Evolutionary conservation across 2,797 vertebrate species (phyloP).

Genomic region (Sebastolobus alascanus): DNA sequence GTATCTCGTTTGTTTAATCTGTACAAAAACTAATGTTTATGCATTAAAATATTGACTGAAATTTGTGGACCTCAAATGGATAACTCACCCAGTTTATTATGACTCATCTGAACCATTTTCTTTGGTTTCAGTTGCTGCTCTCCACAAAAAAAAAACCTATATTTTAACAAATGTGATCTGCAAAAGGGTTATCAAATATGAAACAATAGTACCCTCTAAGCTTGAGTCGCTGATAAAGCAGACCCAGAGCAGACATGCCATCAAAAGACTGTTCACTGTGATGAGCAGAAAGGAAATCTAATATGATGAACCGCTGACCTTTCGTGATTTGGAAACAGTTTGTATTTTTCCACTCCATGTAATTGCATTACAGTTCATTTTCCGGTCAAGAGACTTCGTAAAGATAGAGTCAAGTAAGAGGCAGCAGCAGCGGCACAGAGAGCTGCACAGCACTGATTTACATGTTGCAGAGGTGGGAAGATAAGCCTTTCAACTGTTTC

Average conservation of each 20-base stretch:
- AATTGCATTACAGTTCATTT: conserved; percentile 77
- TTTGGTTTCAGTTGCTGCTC: neutral
- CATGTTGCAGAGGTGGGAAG: conserved; percentile 69
- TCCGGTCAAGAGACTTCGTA: conserved; percentile 65
- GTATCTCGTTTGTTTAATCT: neutral
- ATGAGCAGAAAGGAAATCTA: conserved; percentile 55
- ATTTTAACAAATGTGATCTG: neutral
- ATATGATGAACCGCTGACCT: conserved; percentile 67
- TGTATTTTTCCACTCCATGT: conserved; percentile 71
- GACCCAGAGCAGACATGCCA: neutral
- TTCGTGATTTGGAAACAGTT: conserved; percentile 64
- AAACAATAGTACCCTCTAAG: conserved; percentile 5
- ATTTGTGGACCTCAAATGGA: neutral
- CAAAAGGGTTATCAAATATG: conserved; percentile 16
- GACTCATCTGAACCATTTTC: conserved; percentile 4
- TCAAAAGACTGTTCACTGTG: conserved; percentile 37
- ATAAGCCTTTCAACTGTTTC: conserved; percentile 59
- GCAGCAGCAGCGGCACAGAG: conserved; percentile 50
- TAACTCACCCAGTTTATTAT: conserved; percentile 5
- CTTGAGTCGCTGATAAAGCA: conserved; percentile 1
- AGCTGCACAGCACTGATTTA: conserved; percentile 60
- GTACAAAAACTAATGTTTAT: neutral
- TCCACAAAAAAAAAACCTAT: neutral
- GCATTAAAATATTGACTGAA: neutral
- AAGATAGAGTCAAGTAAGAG: conserved; percentile 57